Evolutionary conservation across 2,888 invertebrate genomes (phyloP).

Genomic region (Diarsia mendica): DNA sequence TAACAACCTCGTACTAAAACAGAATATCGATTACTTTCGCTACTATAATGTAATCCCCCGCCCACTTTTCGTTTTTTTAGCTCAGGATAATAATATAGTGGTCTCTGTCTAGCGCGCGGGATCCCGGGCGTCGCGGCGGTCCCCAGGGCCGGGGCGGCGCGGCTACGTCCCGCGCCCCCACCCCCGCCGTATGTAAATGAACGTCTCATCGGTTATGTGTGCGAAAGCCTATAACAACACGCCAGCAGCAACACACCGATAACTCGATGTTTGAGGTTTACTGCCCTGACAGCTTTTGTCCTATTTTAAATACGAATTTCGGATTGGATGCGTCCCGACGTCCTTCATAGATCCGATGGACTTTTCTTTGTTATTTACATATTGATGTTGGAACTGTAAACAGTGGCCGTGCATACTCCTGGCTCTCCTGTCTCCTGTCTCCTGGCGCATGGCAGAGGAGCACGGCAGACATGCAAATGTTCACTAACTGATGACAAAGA

Average conservation of each 20-base stretch:
- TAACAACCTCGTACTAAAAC: conserved; percentile 90
- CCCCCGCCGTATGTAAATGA: conserved; percentile 89
- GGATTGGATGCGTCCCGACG: conserved; percentile 82
- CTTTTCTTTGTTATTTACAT: conserved; percentile 66
- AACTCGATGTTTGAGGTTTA: conserved; percentile 84
- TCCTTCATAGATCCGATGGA: conserved; percentile 67
- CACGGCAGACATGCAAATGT: conserved; percentile 80
- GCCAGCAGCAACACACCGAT: conserved; percentile 73
- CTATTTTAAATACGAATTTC: conserved; percentile 86
- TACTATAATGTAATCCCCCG: conserved; percentile 91
- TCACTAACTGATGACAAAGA: conserved; percentile 83
- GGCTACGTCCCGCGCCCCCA: conserved; percentile 71
- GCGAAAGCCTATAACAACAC: conserved; percentile 78
- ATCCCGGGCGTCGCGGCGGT: conserved; percentile 77
- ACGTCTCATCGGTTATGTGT: conserved; percentile 86
- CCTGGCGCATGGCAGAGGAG: conserved; percentile 63
- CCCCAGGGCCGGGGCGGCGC: conserved; percentile 73
- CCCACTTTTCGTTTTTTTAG: conserved; percentile 90
- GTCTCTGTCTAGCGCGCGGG: conserved; percentile 83
- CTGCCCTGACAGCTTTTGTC: conserved; percentile 89
- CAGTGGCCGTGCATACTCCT: conserved; percentile 65
- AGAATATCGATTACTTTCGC: conserved; percentile 91
- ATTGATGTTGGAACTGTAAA: conserved; percentile 66
- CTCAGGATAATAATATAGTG: conserved; percentile 87
- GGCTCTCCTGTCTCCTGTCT: conserved; percentile 60